A percentile compares a stretch with the other conserved stretches of the same genome.
phyloP scores from a whole-genome alignment of 2,888 invertebrate species.

The Muschampia plurimacula region DNA sequence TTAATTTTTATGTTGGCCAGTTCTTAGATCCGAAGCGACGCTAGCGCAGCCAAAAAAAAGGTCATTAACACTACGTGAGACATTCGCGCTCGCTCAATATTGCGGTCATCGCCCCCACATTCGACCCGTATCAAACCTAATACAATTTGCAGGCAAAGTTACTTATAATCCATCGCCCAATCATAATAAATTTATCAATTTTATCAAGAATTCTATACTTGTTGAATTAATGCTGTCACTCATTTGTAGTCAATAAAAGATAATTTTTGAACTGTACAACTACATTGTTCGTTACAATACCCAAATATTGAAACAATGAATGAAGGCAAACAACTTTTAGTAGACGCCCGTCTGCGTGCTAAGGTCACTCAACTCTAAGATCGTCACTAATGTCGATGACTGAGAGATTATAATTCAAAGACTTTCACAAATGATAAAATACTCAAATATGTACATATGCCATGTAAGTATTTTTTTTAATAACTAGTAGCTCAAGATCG shows the following conservation, averaged over 20 bases:
- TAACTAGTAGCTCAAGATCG: too few relatives aligned
- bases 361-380: slow-evolving; percentile 60
- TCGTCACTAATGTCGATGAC: slow-evolving; percentile 56
- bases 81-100: slow-evolving; percentile 84
- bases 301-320: slow-evolving; percentile 50
- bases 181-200: not conserved
- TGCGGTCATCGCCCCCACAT: slow-evolving; percentile 81
- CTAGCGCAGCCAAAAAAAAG: slow-evolving; percentile 80
- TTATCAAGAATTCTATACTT: too few relatives aligned
- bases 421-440: slow-evolving; percentile 51
- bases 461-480: too few relatives aligned
- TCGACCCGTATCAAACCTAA: slow-evolving; percentile 57
- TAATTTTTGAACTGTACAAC: not conserved
- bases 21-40: slow-evolving; percentile 50
- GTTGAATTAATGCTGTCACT: not conserved
- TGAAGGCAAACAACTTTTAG: slow-evolving; percentile 54
- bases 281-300: slow-evolving; percentile 23
- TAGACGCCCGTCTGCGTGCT: slow-evolving; percentile 52
- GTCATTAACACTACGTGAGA: slow-evolving; percentile 84
- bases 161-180: slow-evolving; percentile 30
- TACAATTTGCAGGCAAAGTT: slow-evolving; percentile 41
- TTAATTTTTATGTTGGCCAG: slow-evolving; percentile 9
- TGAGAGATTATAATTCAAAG: slow-evolving; percentile 54
- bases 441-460: not conserved
- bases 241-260: not conserved